Conservation (phyloP, 1,140 invertebrate genomes). For the Colletes latitarsis region DNA sequence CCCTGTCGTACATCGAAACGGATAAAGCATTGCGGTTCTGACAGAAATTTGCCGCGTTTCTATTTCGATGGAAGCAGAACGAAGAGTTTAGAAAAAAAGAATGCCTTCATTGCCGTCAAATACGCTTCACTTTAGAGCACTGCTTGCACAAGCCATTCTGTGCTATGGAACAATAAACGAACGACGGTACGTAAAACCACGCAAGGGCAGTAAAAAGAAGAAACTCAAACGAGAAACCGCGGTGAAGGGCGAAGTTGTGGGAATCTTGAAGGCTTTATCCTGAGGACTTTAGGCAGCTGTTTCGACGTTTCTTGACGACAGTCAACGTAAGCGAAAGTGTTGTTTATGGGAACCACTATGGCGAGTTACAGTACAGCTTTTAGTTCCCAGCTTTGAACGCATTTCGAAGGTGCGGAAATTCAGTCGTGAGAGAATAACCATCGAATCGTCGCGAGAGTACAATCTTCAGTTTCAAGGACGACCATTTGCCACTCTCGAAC, state of each 20-base stretch:
- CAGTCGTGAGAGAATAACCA: background rate
- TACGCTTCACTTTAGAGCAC: slow-evolving; percentile 4
- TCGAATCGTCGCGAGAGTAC: no score
- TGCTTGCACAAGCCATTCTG: slow-evolving; percentile 21
- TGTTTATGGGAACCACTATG: slow-evolving; percentile 47
- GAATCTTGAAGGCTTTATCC: slow-evolving; percentile 57
- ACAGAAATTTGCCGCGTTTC: background rate
- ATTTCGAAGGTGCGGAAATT: background rate
- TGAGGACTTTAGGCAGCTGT: slow-evolving; percentile 51
- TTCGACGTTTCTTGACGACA: slow-evolving; percentile 44
- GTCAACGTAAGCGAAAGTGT: slow-evolving; percentile 37
- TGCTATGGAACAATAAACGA: slow-evolving; percentile 28
- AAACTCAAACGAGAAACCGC: slow-evolving; percentile 4
- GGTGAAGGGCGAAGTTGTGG: slow-evolving; percentile 47
- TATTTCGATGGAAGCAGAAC: background rate
- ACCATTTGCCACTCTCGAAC: no score
- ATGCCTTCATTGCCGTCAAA: slow-evolving; percentile 25
- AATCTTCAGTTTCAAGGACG: no score
- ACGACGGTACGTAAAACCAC: slow-evolving; percentile 39
- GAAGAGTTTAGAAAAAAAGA: background rate
- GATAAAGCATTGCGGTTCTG: background rate
- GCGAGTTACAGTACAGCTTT: slow-evolving; percentile 12
- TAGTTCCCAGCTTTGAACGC: slow-evolving; percentile 17
- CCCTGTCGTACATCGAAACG: no score
- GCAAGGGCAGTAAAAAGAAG: slow-evolving; percentile 48